Conservation (phyloP, 2,113 vertebrate species). For the Nipponia nippon region DNA sequence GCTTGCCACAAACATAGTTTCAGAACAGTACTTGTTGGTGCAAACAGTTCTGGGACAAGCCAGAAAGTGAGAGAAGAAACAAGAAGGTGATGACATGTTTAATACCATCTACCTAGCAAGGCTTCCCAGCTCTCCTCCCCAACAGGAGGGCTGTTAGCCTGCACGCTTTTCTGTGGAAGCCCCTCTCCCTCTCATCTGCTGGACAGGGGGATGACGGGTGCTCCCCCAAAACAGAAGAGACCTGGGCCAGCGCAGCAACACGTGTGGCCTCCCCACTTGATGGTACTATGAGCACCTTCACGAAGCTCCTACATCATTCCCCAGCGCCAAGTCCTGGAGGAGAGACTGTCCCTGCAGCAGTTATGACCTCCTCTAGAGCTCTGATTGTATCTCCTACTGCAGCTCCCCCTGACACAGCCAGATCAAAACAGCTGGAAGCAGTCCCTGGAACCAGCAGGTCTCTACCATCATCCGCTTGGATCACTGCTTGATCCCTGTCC, state of each 20-base stretch:
- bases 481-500: background rate
- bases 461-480: background rate
- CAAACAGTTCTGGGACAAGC: conserved; percentile 5
- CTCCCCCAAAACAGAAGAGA: background rate
- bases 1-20: background rate
- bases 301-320: background rate
- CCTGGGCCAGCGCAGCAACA: background rate
- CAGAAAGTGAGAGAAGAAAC: conserved; percentile 56
- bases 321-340: background rate
- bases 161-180: background rate
- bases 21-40: background rate
- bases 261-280: background rate
- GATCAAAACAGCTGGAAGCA: conserved; percentile 15
- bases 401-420: background rate
- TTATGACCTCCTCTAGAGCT: background rate
- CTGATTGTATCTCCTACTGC: background rate
- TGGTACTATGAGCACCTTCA: background rate
- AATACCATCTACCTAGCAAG: conserved; percentile 41
- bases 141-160: background rate
- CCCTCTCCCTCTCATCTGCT: background rate
- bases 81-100: conserved; percentile 70
- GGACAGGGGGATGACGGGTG: background rate
- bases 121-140: background rate
- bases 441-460: conserved; percentile 17
- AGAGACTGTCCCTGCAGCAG: background rate